Evolutionary conservation across 2,888 invertebrate species (phyloP).

Genomic region (Xestoiulus laeticollis): DNA sequence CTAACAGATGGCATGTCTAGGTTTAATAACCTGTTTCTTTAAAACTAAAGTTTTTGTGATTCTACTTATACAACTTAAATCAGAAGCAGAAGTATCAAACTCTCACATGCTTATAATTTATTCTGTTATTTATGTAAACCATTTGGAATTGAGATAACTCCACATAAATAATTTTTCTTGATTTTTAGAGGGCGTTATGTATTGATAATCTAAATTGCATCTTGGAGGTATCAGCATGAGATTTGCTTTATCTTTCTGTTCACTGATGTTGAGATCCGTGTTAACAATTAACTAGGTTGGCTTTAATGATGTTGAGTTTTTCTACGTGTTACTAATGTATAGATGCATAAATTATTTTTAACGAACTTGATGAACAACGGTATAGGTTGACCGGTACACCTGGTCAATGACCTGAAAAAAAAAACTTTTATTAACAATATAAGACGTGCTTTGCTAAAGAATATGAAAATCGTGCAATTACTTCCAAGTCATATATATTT

Average conservation of each 20-base stretch:
- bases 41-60: neutral
- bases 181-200: neutral
- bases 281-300: slow-evolving; percentile 14
- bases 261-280: neutral
- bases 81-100: neutral
- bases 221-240: neutral
- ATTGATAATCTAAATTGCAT: neutral
- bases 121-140: neutral
- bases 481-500: neutral
- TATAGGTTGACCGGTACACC: neutral
- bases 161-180: neutral
- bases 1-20: neutral
- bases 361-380: neutral
- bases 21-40: slow-evolving; percentile 22
- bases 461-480: neutral
- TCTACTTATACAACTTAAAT: neutral
- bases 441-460: neutral
- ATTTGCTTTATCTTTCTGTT: neutral
- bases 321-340: neutral
- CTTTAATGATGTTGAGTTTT: neutral
- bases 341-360: slow-evolving; percentile 7
- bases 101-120: neutral
- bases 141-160: neutral
- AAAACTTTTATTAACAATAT: neutral
- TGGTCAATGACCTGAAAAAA: slow-evolving; percentile 30